Percentiles rank a stretch among this genome's conserved stretches.
Conservation (phyloP, 2,113 vertebrate species). For the Balaeniceps rex region DNA sequence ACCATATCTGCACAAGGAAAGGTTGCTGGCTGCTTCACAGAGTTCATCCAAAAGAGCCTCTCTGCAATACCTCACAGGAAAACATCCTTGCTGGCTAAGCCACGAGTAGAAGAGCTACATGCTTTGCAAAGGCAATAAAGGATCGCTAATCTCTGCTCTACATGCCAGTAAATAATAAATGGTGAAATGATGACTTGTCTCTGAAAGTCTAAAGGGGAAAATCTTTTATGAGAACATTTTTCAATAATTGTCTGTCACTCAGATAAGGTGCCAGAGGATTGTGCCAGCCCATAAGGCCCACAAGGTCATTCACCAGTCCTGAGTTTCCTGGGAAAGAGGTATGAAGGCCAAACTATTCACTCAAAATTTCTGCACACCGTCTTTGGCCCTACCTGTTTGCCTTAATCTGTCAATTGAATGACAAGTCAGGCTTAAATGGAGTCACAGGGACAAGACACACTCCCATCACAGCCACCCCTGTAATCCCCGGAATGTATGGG, state of each 20-base stretch:
- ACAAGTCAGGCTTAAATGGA: too few relatives aligned
- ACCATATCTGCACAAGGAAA: not conserved
- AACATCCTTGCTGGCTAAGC: not conserved
- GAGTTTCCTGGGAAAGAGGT: not conserved
- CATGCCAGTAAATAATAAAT: not conserved
- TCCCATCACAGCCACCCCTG: not conserved
- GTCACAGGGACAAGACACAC: not conserved
- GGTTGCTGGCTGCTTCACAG: not conserved
- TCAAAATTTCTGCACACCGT: too few relatives aligned
- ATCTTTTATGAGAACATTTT: not conserved
- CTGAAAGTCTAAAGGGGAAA: not conserved
- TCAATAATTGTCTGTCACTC: not conserved
- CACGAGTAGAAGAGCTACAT: fast-evolving
- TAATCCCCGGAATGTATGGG: fast-evolving
- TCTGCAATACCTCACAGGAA: not conserved
- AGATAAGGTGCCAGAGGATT: not conserved
- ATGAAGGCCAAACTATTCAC: not conserved
- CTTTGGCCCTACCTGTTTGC: not conserved
- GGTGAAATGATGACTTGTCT: not conserved
- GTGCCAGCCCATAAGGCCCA: not conserved
- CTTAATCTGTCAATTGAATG: too few relatives aligned
- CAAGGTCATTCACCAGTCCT: too few relatives aligned
- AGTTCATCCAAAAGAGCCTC: not conserved
- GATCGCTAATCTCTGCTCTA: not conserved
- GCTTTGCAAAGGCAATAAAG: not conserved